Conservation (phyloP, 2,113 vertebrate species). For the Gymnorhina tibicen region DNA sequence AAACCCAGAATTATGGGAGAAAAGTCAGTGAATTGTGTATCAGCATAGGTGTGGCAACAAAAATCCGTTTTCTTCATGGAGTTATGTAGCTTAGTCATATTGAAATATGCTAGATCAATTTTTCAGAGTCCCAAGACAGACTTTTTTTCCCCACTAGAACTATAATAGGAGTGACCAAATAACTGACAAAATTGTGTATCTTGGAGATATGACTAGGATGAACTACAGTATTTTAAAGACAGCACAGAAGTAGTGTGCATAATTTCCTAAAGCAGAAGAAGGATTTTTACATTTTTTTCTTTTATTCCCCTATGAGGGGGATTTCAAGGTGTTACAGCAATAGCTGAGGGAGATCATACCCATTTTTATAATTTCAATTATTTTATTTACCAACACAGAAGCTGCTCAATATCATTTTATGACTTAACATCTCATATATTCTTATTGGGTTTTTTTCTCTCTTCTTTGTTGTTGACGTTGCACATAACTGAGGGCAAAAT, state of each 20-base stretch:
- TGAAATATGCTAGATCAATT: background rate
- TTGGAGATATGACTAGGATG: background rate
- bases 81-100: background rate
- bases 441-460: accelerated
- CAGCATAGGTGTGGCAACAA: background rate
- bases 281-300: background rate
- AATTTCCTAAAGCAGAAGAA: background rate
- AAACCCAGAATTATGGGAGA: background rate
- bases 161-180: background rate
- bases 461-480: background rate
- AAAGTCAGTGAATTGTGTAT: background rate
- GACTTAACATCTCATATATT: background rate
- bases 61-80: accelerated
- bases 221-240: background rate
- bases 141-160: background rate
- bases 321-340: background rate
- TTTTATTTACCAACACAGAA: background rate
- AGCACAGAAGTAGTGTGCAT: background rate
- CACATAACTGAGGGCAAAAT: background rate
- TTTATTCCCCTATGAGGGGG: background rate
- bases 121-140: background rate
- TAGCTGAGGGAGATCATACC: background rate
- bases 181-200: background rate
- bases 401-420: background rate
- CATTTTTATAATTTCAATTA: background rate